A percentile compares a stretch with the other conserved stretches of the same genome.
Conservation (phyloP, 2,797 vertebrate genomes). For the Balearica regulorum region DNA sequence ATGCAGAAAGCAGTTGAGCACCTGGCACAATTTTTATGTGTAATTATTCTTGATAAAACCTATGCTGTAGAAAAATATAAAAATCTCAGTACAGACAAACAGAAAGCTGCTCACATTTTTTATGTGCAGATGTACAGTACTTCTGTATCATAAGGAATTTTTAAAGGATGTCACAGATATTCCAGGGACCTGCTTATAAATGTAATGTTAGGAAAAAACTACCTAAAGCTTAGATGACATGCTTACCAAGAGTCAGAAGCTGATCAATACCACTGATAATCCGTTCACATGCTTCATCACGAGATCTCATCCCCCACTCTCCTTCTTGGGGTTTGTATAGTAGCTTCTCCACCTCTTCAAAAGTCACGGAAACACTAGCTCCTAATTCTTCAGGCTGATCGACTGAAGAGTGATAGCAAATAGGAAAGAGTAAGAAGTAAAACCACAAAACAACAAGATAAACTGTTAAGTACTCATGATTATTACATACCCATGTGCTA, state of each 20-base stretch:
- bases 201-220: background rate
- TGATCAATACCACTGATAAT: conserved; percentile 87
- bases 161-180: background rate
- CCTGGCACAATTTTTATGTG: too few species aligned
- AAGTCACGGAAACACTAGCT: conserved; percentile 86
- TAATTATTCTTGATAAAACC: background rate
- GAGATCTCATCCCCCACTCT: conserved; percentile 88
- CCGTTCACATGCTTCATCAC: conserved; percentile 88
- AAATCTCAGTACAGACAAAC: background rate
- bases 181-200: background rate
- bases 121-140: background rate
- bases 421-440: background rate
- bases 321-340: conserved; percentile 89
- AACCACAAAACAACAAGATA: background rate
- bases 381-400: conserved; percentile 86
- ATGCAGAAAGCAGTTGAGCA: background rate
- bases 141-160: background rate
- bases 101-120: background rate
- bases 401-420: conserved; percentile 67
- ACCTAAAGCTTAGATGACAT: background rate
- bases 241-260: conserved; percentile 87
- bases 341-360: conserved; percentile 88
- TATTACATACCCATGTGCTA: background rate
- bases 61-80: background rate
- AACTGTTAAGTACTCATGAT: background rate